Base-by-base conservation (phyloP, 2,797 vertebrate genomes). In the Chaenodraco wilsoni region DNA sequence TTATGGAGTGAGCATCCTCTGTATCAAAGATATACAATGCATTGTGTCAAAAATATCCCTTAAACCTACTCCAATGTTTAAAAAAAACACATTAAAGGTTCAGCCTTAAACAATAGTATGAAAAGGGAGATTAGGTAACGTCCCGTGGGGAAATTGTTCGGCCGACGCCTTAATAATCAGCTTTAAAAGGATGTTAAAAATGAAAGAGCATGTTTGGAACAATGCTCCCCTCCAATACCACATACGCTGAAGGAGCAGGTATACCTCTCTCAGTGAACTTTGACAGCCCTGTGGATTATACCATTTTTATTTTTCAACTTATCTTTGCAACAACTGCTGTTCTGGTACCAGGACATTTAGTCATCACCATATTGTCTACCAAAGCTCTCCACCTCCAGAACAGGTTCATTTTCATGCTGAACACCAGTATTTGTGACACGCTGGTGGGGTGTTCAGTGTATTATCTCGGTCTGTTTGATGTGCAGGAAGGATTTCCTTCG, bases 321-420 rank as follows among this genome's bases (percentile, higher is more conserved):
- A 1, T 92, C 33, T 93, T 94, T 15, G 93, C 92, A 4, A 91
- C 91, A 5, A 37, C 62, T 1, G 64, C 90, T 2, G 83, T 89
- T 19, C 78, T 87, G 0, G 19, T 92, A 0, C 92, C 92, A 0
- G 92, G 91, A 1, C 83, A 90, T 0, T 89, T 94, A 6, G 89
- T 89, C 4, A 40, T 93, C 0, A 61, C 69, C 9, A 93, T 95
- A 23, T 2, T 78, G 11, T 57, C 84, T 73, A 93, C 85, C 6
- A 72, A 73, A 54, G 69, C 87, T 0, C 91, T 93, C 6, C 88
- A 84, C 43, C 14, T 76, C 3, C 93, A 94, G 57, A 95, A 93
- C 86, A 79, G 94, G n/a, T 95, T 94, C 14, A 85, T 95, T 33
- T 95, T 95, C 67, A 94, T 94, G 92, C 79, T 95, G 10, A 95